Evolutionary conservation across 2,888 invertebrate species (phyloP), one percentile per base, ranked within the genome.

Genomic region (Phymatocera aterrima): DNA sequence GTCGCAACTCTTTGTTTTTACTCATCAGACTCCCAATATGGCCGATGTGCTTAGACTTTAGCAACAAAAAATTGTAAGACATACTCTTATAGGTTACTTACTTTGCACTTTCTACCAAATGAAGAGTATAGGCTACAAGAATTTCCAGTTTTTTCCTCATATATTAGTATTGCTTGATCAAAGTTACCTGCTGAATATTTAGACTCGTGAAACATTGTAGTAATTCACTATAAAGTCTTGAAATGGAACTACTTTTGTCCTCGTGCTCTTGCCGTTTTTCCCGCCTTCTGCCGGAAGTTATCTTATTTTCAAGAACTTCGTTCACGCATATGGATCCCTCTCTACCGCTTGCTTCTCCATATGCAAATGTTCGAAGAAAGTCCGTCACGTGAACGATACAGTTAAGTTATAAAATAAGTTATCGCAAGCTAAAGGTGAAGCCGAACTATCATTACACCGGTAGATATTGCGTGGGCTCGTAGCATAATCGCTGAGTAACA

Each of bases 11-110:
- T 51, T 72, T 34, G 51, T 31, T 12, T 48, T 51, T 51, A 51
- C n/a, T 51, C n/a, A n/a, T 34, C 18, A 34, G 72, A 72, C 51
- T 51, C 51, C 51, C 18, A 72, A 72, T 72, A 72, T 72, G 72
- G 72, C 48, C 46, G 46, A 68, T n/a, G 46, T 12, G 18, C 51
- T 34, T 2, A 18, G 72, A 72, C 51, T 72, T 72, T 72, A 51
- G 31, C 72, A 34, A 51, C n/a, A 34, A 51, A 28, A 64, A 64
- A 37, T 64, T 64, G 18, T 37, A 64, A n/a, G 61, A 64, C 37
- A 37, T 64, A 64, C 61, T 37, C 37, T 34, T 15, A 10, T n/a
- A 8, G 61, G 15, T 64, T 37, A 64, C 61, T 37, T 64, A 64
- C 61, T 12, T 64, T 64, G 37, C 37, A 34, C 37, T 37, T n/a